Evolutionary conservation across 23 tunicate species (phyloP).

Genomic region (Styela clava): DNA sequence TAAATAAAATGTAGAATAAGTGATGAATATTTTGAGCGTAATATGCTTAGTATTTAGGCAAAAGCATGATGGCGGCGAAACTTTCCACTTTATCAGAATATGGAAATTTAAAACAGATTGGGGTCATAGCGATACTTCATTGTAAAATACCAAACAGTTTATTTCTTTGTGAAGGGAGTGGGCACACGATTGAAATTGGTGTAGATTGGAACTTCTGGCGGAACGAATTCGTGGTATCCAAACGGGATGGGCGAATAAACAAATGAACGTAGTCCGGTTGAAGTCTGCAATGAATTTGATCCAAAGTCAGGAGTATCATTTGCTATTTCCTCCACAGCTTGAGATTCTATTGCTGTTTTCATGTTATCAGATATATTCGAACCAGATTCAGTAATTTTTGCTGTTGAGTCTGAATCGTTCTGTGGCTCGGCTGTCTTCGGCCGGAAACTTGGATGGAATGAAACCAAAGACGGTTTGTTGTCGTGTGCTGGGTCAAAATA

Average conservation of each 20-base stretch:
- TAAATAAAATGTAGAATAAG: too few relatives aligned
- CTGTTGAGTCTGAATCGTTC: neutral
- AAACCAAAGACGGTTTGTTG: neutral
- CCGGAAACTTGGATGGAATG: slow-evolving; percentile 1
- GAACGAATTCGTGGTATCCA: neutral
- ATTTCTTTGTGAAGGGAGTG: slow-evolving; percentile 19
- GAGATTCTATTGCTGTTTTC: neutral
- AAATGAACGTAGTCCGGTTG: neutral
- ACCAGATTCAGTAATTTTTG: neutral
- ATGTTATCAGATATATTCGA: too few relatives aligned
- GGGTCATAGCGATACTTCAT: too few relatives aligned
- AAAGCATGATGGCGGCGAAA: too few relatives aligned
- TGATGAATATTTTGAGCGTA: too few relatives aligned
- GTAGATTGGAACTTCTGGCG: slow-evolving; percentile 32
- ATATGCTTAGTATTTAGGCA: too few relatives aligned
- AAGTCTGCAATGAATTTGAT: neutral
- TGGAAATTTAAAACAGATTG: too few relatives aligned
- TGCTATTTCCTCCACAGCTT: neutral
- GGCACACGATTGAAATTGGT: slow-evolving; percentile 41
- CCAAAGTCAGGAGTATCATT: slow-evolving; percentile 12
- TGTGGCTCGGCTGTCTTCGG: neutral
- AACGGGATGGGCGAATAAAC: slow-evolving; percentile 36
- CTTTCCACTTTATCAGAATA: too few relatives aligned
- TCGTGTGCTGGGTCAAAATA: neutral
- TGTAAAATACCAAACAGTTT: too few relatives aligned